Percentiles rank a stretch among this genome's conserved stretches.
Evolutionary conservation across 2,797 vertebrate species (phyloP).

Genomic region (Hirundo rustica): DNA sequence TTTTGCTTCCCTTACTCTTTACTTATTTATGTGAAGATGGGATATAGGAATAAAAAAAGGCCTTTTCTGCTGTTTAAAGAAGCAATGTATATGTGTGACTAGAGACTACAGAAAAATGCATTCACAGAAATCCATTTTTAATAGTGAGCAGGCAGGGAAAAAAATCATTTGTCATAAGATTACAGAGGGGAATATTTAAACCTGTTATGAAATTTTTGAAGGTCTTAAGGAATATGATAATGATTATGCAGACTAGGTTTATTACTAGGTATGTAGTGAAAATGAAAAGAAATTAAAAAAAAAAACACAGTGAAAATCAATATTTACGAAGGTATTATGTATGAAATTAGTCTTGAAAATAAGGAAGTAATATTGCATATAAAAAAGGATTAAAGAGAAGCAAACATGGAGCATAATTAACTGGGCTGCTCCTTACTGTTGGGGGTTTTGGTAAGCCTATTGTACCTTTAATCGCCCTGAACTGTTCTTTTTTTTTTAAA

Average conservation of each 20-base stretch:
- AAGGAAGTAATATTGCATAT: conserved; percentile 10
- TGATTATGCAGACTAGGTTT: not conserved
- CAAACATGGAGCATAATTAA: not conserved
- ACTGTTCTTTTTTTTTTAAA: not conserved
- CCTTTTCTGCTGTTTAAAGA: not conserved
- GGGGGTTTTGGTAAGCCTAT: not conserved
- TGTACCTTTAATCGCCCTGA: not conserved
- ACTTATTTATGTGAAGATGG: not conserved
- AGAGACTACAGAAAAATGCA: not conserved
- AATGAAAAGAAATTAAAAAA: not conserved
- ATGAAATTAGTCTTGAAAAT: conserved; percentile 7
- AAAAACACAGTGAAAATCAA: not conserved
- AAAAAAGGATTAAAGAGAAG: not conserved
- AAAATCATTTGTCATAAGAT: not conserved
- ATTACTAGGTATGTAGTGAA: not conserved
- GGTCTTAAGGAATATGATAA: not conserved
- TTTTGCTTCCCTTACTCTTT: not conserved
- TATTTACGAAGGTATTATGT: conserved; percentile 33
- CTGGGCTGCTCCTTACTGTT: not conserved
- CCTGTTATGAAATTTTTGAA: not conserved
- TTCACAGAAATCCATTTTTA: not conserved
- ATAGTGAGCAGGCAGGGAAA: not conserved
- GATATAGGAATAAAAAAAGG: not conserved
- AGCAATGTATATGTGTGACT: not conserved
- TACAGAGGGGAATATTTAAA: conserved; percentile 7